Base-by-base conservation (phyloP, 2,113 vertebrate genomes). In the Glaucomys volans region DNA sequence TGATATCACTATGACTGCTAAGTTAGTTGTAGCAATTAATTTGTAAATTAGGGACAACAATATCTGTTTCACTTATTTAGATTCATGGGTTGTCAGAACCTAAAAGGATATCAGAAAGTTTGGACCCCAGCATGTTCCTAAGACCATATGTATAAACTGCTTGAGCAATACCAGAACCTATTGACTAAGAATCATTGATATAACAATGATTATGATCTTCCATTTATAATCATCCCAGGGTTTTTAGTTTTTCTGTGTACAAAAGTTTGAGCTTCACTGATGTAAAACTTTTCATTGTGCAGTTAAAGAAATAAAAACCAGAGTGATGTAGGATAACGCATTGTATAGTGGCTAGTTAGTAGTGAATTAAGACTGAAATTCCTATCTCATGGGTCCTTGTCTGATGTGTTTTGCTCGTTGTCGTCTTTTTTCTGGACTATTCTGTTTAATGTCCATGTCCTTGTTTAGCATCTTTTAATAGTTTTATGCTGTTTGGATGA, bases 401-500 rank as follows among this genome's bases (percentile, higher is more conserved):
- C 16, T 16, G 24, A 10, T 62, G 37, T 14, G 50, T 44, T 74
- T 40, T 28, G 54, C 35, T 16, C 66, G 66, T 88, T 26, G 32
- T 24, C 20, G 35, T 67, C 13, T 35, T 93, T 85, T 50, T 76
- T 80, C 47, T 91, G 84, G 77, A 93, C n/a, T 59, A 95, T 80
- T 37, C 26, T 91, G 2, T 74, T 11, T 14, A 72, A 69, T 67
- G 54, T 62, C 35, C 8, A 47, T 12, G 66, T 71, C 14, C 67
- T 32, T n/a, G 8, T 16, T 12, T 37, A 71, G 50, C 42, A 52
- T 81, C 26, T 50, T 52, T 24, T 50, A 71, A 37, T 80, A 26
- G 8, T 47, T 69, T 50, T 77, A 37, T 72, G 35, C 3, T 81
- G 28, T 32, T 88, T 62, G 35, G 35, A 72, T 35, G 17, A 44